Evolutionary conservation across 1,140 invertebrate species (phyloP).

Genomic region (Caenorhabditis latens): DNA sequence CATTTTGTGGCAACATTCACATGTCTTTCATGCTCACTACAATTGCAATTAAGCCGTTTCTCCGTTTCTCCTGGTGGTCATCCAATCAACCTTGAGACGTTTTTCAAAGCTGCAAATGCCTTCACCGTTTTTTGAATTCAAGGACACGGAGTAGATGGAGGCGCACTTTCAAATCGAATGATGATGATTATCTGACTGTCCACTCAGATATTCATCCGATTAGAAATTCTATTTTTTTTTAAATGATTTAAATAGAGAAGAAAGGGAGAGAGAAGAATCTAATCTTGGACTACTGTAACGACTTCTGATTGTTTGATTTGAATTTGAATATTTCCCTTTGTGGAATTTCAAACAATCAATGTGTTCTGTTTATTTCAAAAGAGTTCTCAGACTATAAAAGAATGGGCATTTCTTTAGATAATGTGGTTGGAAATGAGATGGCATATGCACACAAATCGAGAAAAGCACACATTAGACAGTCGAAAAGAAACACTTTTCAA

Average conservation of each 20-base stretch:
- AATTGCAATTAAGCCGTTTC: slow-evolving; percentile 1
- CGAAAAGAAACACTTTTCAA: slow-evolving; percentile 9
- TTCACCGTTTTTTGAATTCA: not conserved
- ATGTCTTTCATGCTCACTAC: slow-evolving; percentile 4
- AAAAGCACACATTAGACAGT: slow-evolving; percentile 4
- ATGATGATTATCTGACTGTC: not conserved
- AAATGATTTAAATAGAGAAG: not conserved
- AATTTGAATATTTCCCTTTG: too few species aligned
- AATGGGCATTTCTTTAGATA: not conserved
- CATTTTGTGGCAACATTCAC: slow-evolving; percentile 9
- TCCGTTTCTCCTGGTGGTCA: not conserved
- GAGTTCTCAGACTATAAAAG: slow-evolving; percentile 5
- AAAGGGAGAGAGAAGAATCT: not conserved
- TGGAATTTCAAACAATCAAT: too few species aligned
- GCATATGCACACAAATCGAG: slow-evolving; percentile 25
- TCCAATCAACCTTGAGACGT: slow-evolving; percentile 22
- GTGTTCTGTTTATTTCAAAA: not conserved
- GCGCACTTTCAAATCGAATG: not conserved
- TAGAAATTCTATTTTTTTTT: not conserved
- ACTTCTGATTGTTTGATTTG: too few species aligned
- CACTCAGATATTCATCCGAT: slow-evolving; percentile 21
- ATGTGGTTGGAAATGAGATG: slow-evolving; percentile 7
- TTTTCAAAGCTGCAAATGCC: not conserved
- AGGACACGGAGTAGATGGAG: not conserved
- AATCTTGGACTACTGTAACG: too few species aligned